Conservation (phyloP, 1,140 invertebrate species). For the Cotesia typhae region DNA sequence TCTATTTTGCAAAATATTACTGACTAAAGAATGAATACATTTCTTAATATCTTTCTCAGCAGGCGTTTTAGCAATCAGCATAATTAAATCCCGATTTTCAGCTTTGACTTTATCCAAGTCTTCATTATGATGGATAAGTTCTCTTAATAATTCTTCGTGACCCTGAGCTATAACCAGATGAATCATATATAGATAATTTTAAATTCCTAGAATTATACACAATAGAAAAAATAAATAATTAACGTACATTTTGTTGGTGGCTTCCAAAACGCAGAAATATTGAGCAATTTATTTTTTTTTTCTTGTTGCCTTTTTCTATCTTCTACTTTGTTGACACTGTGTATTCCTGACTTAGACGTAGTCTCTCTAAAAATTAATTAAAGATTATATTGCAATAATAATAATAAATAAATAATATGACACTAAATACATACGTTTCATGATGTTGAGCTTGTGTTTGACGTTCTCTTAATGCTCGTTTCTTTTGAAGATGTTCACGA, state of each 20-base stretch:
- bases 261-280: constrained; percentile 81
- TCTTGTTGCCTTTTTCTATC: constrained; percentile 88
- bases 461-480: constrained; percentile 66
- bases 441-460: constrained; percentile 46
- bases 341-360: neutral
- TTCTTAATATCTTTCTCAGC: constrained; percentile 75
- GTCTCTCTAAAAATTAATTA: constrained; percentile 13
- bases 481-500: constrained; percentile 73
- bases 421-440: constrained; percentile 49
- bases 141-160: constrained; percentile 62
- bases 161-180: constrained; percentile 59
- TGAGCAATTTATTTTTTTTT: constrained; percentile 81
- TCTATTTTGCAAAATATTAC: constrained; percentile 72
- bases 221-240: constrained; percentile 1
- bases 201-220: constrained; percentile 2
- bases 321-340: constrained; percentile 61
- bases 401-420: neutral
- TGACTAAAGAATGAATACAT: constrained; percentile 73
- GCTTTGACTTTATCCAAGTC: constrained; percentile 69
- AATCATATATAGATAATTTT: neutral
- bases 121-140: constrained; percentile 63
- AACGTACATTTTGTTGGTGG: constrained; percentile 71
- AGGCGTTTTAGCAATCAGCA: constrained; percentile 53
- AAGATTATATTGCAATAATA: constrained; percentile 15
- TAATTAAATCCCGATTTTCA: constrained; percentile 57